Conservation (phyloP, 2,113 vertebrate genomes). For the Rafetus swinhoei region DNA sequence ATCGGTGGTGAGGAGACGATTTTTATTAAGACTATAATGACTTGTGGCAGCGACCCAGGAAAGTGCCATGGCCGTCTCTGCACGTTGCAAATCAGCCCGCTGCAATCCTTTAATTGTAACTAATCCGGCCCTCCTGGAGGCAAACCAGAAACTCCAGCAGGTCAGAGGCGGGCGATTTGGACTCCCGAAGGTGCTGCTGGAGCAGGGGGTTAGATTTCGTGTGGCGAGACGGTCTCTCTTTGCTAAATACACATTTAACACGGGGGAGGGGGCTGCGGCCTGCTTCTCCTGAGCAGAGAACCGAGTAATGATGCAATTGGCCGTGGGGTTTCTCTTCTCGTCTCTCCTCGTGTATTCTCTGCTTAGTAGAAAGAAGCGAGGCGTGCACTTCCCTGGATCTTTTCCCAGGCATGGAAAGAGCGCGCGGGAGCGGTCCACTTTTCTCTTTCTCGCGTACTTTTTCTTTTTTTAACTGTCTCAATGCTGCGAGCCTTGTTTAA, state of each 20-base stretch:
- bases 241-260: neutral
- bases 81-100: neutral
- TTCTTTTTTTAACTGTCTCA: constrained; percentile 30
- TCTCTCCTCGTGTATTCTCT: constrained; percentile 41
- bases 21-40: neutral
- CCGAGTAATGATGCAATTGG: constrained; percentile 54
- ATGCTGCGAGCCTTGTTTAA: constrained; percentile 57
- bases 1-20: neutral
- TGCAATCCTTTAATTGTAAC: neutral
- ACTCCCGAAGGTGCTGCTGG: neutral
- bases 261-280: neutral
- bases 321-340: constrained; percentile 45
- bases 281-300: constrained; percentile 7
- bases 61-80: neutral
- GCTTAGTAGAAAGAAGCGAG: constrained; percentile 52
- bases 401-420: constrained; percentile 43
- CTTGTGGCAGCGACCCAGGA: neutral
- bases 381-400: constrained; percentile 63
- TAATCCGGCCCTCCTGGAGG: neutral
- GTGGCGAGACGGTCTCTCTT: constrained; percentile 22
- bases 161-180: neutral
- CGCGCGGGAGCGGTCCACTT: constrained; percentile 43
- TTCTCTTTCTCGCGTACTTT: neutral
- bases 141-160: neutral
- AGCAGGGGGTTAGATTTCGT: neutral